phyloP scores from a whole-genome alignment of 2,113 vertebrate species.

The Perccottus glenii region DNA sequence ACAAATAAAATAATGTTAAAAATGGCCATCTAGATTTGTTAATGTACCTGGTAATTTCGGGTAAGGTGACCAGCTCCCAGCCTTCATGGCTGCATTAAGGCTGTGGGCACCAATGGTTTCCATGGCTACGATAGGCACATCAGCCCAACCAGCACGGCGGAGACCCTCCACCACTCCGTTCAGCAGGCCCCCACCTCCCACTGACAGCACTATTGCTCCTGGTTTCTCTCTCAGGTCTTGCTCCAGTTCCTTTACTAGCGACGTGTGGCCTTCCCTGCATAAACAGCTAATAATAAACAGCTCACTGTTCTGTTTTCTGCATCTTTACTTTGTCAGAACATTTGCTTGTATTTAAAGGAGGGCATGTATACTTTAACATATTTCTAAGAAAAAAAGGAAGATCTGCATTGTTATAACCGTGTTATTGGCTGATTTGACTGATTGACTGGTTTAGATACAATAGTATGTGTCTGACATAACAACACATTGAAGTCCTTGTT shows the following conservation, averaged over 20 bases:
- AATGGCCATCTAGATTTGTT: not conserved
- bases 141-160: constrained; percentile 83
- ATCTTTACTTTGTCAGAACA: not conserved
- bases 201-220: constrained; percentile 83
- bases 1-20: not conserved
- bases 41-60: constrained; percentile 89
- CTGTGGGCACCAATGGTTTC: constrained; percentile 90
- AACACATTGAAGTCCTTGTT: not conserved
- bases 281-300: not conserved
- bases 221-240: constrained; percentile 80
- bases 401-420: not conserved
- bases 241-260: constrained; percentile 86
- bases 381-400: not conserved
- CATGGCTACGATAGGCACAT: constrained; percentile 85
- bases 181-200: constrained; percentile 90
- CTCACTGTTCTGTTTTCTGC: not conserved
- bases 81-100: constrained; percentile 82
- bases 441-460: constrained; percentile 25
- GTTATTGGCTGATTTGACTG: constrained; percentile 21
- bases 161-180: constrained; percentile 85
- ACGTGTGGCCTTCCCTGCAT: constrained; percentile 87
- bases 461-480: constrained; percentile 15
- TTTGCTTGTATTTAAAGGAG: too few relatives aligned
- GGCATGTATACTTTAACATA: not conserved
- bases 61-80: constrained; percentile 84